Base-by-base conservation (phyloP, 1,140 invertebrate species). In the Stegodyphus mimosarum region DNA sequence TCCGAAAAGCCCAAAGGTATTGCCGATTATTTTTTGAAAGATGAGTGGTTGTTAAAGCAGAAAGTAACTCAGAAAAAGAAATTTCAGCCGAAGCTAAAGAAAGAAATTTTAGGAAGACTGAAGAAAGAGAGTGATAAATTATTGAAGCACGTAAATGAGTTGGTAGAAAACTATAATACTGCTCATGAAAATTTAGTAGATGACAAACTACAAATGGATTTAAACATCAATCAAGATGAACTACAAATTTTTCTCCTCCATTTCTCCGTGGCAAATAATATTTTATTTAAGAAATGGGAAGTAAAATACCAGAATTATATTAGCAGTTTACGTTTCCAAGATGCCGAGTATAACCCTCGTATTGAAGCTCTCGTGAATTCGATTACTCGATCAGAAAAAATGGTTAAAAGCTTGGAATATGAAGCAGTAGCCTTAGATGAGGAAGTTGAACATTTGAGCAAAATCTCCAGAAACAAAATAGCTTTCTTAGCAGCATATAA, bases 171-270 rank as follows among this genome's bases (percentile, higher is more conserved):
- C 11, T 84, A 75, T 33, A 51, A 76, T 5, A 60, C 2, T 10
- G 7, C 18, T 0, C 73, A 84, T 50, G 53, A 75, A 50, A 53
- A 55, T 49, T 5, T 84, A 10, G 72, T 84, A 9, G 72, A 84
- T 13, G 64, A 84, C 17, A 84, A 84, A 76, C 18, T 84, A 18
- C 7, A 69, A 75, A 18, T 50, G 63, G 81, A 84, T 60, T n/a
- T 84, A 3, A 49, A 17, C 5, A 75, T 84, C 10, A 69, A 60
- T 10, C 53, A 49, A 13, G 81, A 84, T 18, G 81, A 84, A 52
- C 18, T 75, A 11, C 72, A 69, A 13, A 2, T 84, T 0, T 69
- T 74, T 69, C 50, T 84, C 13, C 15, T 84, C 0, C 9, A 67
- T 15, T 70, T 75, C n/a, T 55, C 53, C 1, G 33, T 18, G 9